phyloP scores from a whole-genome alignment of 1,140 invertebrate species.

The Zaprionus capensis region DNA sequence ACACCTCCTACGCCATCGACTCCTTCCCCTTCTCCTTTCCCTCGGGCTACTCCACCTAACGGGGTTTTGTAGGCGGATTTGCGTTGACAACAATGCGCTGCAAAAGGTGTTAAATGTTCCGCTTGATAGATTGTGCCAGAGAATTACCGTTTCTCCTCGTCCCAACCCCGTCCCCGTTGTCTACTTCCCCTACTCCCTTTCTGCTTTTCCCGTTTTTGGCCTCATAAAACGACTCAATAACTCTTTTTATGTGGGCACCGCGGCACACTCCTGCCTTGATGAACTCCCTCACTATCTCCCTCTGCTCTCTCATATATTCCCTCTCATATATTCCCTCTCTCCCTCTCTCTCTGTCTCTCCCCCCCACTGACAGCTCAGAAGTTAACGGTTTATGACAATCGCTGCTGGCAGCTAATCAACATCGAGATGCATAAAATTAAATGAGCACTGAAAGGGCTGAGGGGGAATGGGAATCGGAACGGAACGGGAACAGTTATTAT shows the following conservation, averaged over 20 bases:
- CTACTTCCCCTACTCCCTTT: background rate
- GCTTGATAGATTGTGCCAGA: constrained; percentile 61
- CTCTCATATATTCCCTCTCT: background rate
- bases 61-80: constrained; percentile 75
- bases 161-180: background rate
- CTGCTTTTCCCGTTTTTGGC: constrained; percentile 9
- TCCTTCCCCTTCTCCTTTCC: constrained; percentile 4
- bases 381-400: constrained; percentile 57
- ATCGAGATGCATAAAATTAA: constrained; percentile 79
- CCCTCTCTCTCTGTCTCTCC: background rate
- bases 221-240: constrained; percentile 42
- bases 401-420: constrained; percentile 74
- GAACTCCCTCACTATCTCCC: constrained; percentile 27
- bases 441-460: constrained; percentile 49
- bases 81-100: constrained; percentile 38
- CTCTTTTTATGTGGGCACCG: constrained; percentile 64
- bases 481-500: constrained; percentile 11
- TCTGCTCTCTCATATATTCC: background rate
- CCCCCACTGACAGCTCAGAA: constrained; percentile 10
- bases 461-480: constrained; percentile 1
- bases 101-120: constrained; percentile 71
- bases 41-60: constrained; percentile 44
- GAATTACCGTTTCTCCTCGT: background rate
- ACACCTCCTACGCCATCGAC: constrained; percentile 1
- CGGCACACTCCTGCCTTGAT: constrained; percentile 49